Conservation (phyloP, 2,797 vertebrate species). For the Aldrovandia affinis region DNA sequence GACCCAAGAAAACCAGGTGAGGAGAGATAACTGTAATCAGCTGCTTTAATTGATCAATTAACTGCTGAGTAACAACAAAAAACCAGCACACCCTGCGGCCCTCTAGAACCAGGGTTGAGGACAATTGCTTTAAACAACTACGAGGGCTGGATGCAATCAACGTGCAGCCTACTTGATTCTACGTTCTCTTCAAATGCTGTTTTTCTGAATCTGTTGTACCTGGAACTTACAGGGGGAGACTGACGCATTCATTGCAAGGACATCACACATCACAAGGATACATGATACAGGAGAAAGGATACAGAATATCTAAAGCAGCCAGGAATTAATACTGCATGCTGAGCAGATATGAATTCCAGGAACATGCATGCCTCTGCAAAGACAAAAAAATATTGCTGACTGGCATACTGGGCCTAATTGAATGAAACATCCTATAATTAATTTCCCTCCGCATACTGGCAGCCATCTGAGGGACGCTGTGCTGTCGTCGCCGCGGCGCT, state of each 20-base stretch:
- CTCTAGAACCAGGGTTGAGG: no score
- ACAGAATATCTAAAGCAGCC: background rate
- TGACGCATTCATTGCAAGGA: background rate
- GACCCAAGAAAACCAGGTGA: no score
- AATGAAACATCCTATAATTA: constrained; percentile 64
- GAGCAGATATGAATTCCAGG: no score
- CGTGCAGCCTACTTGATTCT: no score
- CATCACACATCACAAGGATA: no score
- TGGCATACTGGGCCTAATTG: constrained; percentile 59
- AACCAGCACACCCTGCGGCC: no score
- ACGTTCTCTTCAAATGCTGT: background rate
- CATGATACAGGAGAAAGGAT: no score
- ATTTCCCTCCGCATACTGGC: constrained; percentile 49
- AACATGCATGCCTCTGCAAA: background rate
- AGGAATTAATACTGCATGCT: background rate
- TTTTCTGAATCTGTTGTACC: background rate
- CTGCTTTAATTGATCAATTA: no score
- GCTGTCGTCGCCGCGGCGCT: constrained; percentile 43
- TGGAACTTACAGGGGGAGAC: background rate
- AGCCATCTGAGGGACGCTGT: constrained; percentile 54
- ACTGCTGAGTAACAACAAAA: no score
- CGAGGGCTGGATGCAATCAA: no score
- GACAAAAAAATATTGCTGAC: constrained; percentile 48
- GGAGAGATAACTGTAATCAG: no score
- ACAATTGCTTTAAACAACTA: no score